Conservation (phyloP, 2,113 vertebrate species). For the Clarias macrocephalus region DNA sequence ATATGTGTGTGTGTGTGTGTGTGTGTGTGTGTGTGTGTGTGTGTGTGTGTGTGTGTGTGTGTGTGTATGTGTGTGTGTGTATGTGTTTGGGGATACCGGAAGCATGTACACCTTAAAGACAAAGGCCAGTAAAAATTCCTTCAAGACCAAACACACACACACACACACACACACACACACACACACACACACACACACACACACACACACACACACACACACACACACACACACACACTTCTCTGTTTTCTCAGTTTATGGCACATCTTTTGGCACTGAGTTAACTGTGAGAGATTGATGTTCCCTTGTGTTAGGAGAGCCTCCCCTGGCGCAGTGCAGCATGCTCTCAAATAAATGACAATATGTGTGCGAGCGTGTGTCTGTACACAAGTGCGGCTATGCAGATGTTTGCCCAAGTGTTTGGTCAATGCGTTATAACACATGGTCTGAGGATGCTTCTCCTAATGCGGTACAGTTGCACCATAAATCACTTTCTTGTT, state of each 20-base stretch:
- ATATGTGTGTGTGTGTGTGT: not conserved
- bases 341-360: constrained; percentile 48
- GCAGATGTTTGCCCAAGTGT: constrained; percentile 31
- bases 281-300: constrained; percentile 72
- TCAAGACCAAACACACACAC: constrained; percentile 34
- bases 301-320: constrained; percentile 62
- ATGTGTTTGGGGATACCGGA: constrained; percentile 37
- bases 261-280: constrained; percentile 58
- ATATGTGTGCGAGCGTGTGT: constrained; percentile 42
- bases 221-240: constrained; percentile 37
- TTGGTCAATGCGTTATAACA: constrained; percentile 16
- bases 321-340: constrained; percentile 51
- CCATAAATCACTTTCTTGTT: constrained; percentile 39
- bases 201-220: constrained; percentile 33
- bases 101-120: constrained; percentile 56
- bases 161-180: constrained; percentile 39
- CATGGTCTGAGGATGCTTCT: constrained; percentile 30
- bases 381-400: constrained; percentile 4
- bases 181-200: constrained; percentile 47
- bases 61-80: constrained; percentile 57
- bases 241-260: constrained; percentile 68
- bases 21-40: not conserved
- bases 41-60: constrained; percentile 33
- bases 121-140: constrained; percentile 70
- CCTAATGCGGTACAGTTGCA: constrained; percentile 28